These are phyloP conservation scores for Delphinus delphis DNA, from an alignment of 2,113 vertebrate genomes.

Conservation along the genomic window DNA sequence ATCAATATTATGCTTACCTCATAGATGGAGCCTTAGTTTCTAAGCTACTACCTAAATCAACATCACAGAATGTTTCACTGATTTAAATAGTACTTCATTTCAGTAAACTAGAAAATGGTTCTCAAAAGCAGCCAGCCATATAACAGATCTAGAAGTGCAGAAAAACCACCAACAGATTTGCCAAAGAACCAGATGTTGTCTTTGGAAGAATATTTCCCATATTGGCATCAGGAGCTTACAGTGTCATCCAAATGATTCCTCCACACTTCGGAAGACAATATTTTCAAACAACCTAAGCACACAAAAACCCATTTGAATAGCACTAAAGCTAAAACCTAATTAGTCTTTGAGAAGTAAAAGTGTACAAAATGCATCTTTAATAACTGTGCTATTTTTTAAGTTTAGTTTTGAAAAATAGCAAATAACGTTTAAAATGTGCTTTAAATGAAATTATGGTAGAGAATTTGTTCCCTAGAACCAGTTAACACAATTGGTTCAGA, in stretches of 20 bases:
- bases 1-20: not conserved
- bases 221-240: constrained; percentile 73
- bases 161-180: constrained; percentile 74
- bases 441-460: not conserved
- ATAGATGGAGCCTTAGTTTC: not conserved
- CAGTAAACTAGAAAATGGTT: constrained; percentile 69
- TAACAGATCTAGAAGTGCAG: constrained; percentile 67
- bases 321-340: constrained; percentile 19
- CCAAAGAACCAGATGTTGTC: constrained; percentile 84
- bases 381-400: not conserved
- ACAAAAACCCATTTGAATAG: constrained; percentile 42
- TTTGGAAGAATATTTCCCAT: constrained; percentile 80
- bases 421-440: not conserved
- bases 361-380: not conserved
- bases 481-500: not conserved
- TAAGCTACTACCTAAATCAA: constrained; percentile 33
- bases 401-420: not conserved
- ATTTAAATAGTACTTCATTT: constrained; percentile 71
- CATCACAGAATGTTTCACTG: constrained; percentile 50
- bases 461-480: not conserved
- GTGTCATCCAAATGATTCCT: constrained; percentile 77
- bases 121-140: constrained; percentile 70
- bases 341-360: not conserved
- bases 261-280: constrained; percentile 58
- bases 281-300: constrained; percentile 72